Base-by-base conservation (phyloP, 1,140 invertebrate genomes). In the Meloidogyne exigua region DNA sequence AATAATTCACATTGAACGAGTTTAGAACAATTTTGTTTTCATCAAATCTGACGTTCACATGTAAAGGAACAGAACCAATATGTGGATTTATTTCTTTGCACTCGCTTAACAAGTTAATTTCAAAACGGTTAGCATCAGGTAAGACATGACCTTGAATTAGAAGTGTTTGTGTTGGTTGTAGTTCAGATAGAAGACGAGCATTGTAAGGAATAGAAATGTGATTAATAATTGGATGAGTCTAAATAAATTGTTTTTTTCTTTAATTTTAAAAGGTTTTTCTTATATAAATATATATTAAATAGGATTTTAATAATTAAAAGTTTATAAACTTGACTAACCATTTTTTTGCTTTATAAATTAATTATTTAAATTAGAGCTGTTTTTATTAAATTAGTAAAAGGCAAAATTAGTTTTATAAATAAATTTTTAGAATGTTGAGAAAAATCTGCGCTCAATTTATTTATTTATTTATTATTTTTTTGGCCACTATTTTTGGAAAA, bases 21-120 rank as follows among this genome's bases (percentile, higher is more conserved):
- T 82, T 82, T 11, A 82, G 26, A 9, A 82, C 81, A 21, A 82
- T 32, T 57, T 83, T 82, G 42, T 65, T 64, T 21, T 83, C 82
- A 49, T 80, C 81, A 32, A 82, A 83, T 15, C 81, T 80, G 25
- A 81, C 76, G 57, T 75, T 81, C 15, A 77, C 65, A 67, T 82
- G 81, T 13, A 82, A 32, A 0, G 81, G 69, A 7, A 79, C 82
- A 44, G 64, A 57, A 10, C 82, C 79, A n/a, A 79, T 18, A 42
- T 79, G 65, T 0, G 71, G 39, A 44, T 81, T 71, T 23, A 80
- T 28, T 57, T 72, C 72, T 13, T n/a, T 25, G 12, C 70, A 72
- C 10, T 72, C 80, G 49, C 36, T 49, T 10, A 81, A 44, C 26
- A 81, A 66, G 42, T 81, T 81, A 15, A 81, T 44, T 28, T 80